Percentiles rank a stretch among this genome's conserved stretches.
Evolutionary conservation across 2,113 vertebrate genomes (phyloP).

Genomic region (Hiodon alosoides): DNA sequence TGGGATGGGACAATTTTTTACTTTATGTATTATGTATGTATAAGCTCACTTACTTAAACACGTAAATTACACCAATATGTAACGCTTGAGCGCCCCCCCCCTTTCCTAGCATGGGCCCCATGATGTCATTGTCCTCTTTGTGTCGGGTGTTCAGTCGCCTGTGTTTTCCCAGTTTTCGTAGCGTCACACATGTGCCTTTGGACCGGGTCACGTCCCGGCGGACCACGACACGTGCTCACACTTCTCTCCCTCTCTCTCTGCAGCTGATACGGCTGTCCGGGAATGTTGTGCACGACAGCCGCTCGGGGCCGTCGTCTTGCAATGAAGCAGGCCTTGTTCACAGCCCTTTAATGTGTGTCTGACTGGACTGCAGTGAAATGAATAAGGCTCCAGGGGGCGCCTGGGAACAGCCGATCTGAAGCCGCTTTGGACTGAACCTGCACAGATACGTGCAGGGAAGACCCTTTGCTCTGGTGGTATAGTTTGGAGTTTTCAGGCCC

Average conservation of each 20-base stretch:
- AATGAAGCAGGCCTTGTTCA: conserved; percentile 70
- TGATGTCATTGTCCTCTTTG: not conserved
- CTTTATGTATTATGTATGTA: not conserved
- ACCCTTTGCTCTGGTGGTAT: conserved; percentile 26
- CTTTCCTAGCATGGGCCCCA: no score
- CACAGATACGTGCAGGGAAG: conserved; percentile 52
- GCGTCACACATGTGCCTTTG: not conserved
- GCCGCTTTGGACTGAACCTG: conserved; percentile 66
- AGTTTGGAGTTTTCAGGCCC: conserved; percentile 41
- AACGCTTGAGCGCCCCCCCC: no score
- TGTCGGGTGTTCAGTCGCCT: not conserved
- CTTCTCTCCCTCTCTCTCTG: conserved; percentile 37
- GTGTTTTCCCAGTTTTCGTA: not conserved
- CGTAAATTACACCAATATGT: no score
- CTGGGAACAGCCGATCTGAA: conserved; percentile 36
- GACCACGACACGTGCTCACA: no score
- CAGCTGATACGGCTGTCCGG: conserved; percentile 67
- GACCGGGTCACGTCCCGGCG: not conserved
- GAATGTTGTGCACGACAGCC: conserved; percentile 56
- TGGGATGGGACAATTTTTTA: not conserved
- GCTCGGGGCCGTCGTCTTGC: conserved; percentile 65
- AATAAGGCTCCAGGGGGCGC: no score
- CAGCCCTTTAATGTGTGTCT: conserved; percentile 56
- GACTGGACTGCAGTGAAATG: conserved; percentile 61
- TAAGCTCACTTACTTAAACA: no score